Base-by-base conservation (phyloP, 2,888 invertebrate genomes). In the Chaetogeoica ovagalla region DNA sequence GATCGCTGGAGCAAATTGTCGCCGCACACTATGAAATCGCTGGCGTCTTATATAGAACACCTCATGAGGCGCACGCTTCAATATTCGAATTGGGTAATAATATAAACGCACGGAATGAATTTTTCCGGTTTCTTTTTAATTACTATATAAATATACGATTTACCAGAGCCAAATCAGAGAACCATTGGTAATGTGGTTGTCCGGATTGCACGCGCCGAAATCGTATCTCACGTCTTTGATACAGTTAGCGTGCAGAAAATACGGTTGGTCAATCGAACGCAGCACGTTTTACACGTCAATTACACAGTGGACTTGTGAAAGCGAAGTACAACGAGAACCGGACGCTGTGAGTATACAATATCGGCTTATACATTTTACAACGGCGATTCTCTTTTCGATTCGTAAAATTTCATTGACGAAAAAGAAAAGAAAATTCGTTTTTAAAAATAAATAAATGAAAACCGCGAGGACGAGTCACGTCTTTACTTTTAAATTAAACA, bases 161-260 rank as follows among this genome's bases (percentile, higher is more conserved):
- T 39, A n/a, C 23, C 8, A 79, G 79, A 79, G 79, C 39, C 79
- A 71, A 43, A 79, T 79, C 8, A 71, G 92, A 82, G 95, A 95
- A 86, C 95, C 95, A 0, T 87, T 93, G 82, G 95, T 95, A 62
- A 92, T 96, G 86, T 97, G 96, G 96, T 87, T 97, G 83, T 94
- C 96, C 0, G 97, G 97, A 0, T 88, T 97, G 65, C 95, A 96
- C 85, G 92, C 95, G 84, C 97, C 97, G 0, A 94, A 96, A 89
- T 94, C 96, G 77, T 97, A 95, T 86, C 88, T 97, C 82, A 94
- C 94, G 19, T 96, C 96, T 48, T 89, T 97, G 84, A 91, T 96
- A 23, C 97, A 97, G 89, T 92, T 94, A 84, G 93, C 95, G 72
- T 96, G 96, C 86, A 91, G 95, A 48, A 91, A 92, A 84, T 93